Base-by-base conservation (phyloP, 2,113 vertebrate species). In the Phyllostomus hastatus region DNA sequence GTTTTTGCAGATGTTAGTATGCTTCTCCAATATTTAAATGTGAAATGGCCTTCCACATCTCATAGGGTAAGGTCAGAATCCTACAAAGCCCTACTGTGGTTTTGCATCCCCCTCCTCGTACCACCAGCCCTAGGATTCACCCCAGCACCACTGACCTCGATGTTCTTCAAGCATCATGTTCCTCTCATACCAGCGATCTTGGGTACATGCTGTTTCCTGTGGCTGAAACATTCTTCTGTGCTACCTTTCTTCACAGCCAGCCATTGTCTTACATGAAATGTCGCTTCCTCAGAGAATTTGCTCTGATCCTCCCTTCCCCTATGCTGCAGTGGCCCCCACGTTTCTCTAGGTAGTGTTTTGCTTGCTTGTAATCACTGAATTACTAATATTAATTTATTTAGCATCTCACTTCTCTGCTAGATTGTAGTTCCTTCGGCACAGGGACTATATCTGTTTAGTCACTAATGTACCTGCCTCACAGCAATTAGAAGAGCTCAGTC, bases 351-450 rank as follows among this genome's bases (percentile, higher is more conserved):
- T 33, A 79, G n/a, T 10, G 14, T 16, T 87, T 19, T 79, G 15
- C 61, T 83, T 38, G 7, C n/a, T 92, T 83, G 20, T 66, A 89
- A 48, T 17, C 54, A 61, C n/a, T 66, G 61, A 83, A 75, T 54
- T 76, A 61, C 82, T 61, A 43, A 59, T 38, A 57, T 9, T 43
- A 26, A 61, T 79, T 93, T 46, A 89, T 54, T 83, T 67, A 61
- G 28, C 38, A 46, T 43, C 69, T 83, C 11, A 82, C 83, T 82
- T 95, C 69, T 87, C 70, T 43, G 70, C 33, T 50, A 52, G 75
- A 79, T 19, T 33, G 48, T 33, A 66, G 41, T 78, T 90, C 33
- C 33, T 54, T 38, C 61, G 61, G 24, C 46, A 91, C 41, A 61
- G 72, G 50, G n/a, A 38, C 20, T 12, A 0, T 38, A 80, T 70